Evolutionary conservation across 2,113 vertebrate genomes (phyloP).

Genomic region (Pagrus major): DNA sequence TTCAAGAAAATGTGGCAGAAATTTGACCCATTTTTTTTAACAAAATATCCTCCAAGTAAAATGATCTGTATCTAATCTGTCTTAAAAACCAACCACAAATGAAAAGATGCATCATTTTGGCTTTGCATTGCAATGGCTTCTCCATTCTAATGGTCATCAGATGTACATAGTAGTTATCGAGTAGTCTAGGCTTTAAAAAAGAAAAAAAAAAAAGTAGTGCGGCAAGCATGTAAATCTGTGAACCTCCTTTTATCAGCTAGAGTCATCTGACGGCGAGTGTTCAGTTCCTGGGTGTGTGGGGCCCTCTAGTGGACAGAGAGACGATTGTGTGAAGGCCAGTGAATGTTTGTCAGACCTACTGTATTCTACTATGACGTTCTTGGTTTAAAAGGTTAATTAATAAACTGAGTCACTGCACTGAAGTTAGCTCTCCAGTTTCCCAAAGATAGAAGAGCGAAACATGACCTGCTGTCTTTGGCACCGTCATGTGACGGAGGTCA

Average conservation of each 20-base stretch:
- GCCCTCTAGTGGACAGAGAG: constrained; percentile 72
- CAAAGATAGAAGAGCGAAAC: constrained; percentile 12
- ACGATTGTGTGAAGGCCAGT: constrained; percentile 59
- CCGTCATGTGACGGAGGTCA: background rate
- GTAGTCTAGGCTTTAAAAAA: constrained; percentile 69
- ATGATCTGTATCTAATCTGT: constrained; percentile 26
- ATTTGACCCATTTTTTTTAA: constrained; percentile 23
- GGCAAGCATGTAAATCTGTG: constrained; percentile 63
- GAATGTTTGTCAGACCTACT: constrained; percentile 64
- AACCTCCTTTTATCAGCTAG: constrained; percentile 40
- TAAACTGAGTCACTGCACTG: constrained; percentile 46
- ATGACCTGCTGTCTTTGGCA: background rate
- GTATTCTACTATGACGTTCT: constrained; percentile 30
- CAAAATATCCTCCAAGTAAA: background rate
- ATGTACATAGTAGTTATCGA: constrained; percentile 76
- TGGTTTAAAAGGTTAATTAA: constrained; percentile 41
- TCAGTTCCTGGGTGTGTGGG: constrained; percentile 44
- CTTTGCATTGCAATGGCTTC: constrained; percentile 50
- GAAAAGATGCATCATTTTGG: constrained; percentile 50
- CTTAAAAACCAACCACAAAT: constrained; percentile 12
- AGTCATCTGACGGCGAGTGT: background rate
- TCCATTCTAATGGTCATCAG: constrained; percentile 66
- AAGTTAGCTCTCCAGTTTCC: constrained; percentile 17
- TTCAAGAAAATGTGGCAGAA: constrained; percentile 29
- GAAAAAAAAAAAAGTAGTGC: constrained; percentile 50